Conservation (phyloP, 2,888 invertebrate species). For the Agelastica alni region DNA sequence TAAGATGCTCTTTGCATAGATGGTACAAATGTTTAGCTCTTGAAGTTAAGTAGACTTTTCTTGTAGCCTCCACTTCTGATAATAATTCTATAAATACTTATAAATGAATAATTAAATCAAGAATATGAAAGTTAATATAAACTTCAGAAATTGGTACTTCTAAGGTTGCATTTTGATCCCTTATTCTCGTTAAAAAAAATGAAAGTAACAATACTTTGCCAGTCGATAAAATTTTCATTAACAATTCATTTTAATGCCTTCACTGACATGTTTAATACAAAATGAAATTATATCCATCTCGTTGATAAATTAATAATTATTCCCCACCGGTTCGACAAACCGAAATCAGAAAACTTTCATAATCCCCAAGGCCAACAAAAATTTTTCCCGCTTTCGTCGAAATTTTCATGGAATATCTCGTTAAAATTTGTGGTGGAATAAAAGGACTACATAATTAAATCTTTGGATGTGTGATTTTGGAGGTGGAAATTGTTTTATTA, state of each 20-base stretch:
- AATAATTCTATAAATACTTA: too few relatives aligned
- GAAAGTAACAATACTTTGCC: neutral
- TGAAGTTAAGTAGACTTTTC: too few relatives aligned
- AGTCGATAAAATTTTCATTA: conserved; percentile 1
- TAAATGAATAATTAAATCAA: too few relatives aligned
- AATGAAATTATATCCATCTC: conserved; percentile 6
- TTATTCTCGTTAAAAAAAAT: too few relatives aligned
- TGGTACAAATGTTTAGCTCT: too few relatives aligned
- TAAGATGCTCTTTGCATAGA: too few relatives aligned
- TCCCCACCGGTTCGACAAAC: conserved; percentile 4
- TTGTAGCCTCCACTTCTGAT: too few relatives aligned
- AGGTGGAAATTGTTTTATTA: conserved; percentile 2
- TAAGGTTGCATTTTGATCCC: too few relatives aligned
- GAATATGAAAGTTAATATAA: too few relatives aligned
- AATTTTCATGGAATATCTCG: neutral
- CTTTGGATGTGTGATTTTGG: neutral
- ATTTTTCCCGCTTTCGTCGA: neutral
- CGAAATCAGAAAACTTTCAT: conserved; percentile 12
- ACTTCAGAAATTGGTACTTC: too few relatives aligned
- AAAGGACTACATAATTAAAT: neutral
- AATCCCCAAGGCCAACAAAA: neutral
- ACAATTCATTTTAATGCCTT: conserved; percentile 5
- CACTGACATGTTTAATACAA: conserved; percentile 3
- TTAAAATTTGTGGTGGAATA: neutral
- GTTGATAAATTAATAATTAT: conserved; percentile 8